These are phyloP conservation scores for Cephalopachus bancanus DNA, from an alignment of 2,797 vertebrate species.

Conservation along the genomic window DNA sequence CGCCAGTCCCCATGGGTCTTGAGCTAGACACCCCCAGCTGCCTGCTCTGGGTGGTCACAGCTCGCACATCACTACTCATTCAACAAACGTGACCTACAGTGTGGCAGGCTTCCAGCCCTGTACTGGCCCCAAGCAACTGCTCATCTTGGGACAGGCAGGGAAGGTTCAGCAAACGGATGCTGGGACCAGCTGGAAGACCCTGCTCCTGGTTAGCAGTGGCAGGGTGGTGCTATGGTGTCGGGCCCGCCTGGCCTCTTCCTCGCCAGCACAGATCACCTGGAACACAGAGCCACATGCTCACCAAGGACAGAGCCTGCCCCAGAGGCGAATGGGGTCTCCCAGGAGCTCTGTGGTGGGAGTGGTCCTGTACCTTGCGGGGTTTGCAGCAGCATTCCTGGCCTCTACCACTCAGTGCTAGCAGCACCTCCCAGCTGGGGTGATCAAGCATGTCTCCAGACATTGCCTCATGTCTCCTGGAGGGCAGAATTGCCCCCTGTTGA, in stretches of 20 bases:
- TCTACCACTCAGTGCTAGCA: background rate
- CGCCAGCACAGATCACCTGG: background rate
- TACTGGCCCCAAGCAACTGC: background rate
- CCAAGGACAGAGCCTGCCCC: background rate
- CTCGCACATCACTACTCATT: background rate
- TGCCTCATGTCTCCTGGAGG: background rate
- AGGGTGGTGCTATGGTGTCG: background rate
- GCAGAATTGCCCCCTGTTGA: background rate
- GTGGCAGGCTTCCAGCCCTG: too few relatives aligned
- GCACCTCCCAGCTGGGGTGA: background rate
- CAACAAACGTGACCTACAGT: background rate
- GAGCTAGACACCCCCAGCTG: background rate
- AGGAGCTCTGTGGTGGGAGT: background rate
- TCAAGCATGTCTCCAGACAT: background rate
- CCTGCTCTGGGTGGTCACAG: background rate
- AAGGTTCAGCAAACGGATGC: background rate
- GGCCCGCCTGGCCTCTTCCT: background rate
- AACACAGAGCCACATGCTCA: background rate
- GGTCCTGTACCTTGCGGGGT: background rate
- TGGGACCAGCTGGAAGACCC: too few relatives aligned
- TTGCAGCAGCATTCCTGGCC: background rate
- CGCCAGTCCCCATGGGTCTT: background rate
- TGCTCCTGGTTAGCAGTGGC: background rate
- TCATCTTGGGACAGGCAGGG: background rate
- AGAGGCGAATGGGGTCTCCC: background rate